Percentiles rank a stretch among this genome's conserved stretches.
Evolutionary conservation across 2,888 invertebrate species (phyloP).

Genomic region (Caenorhabditis becei): DNA sequence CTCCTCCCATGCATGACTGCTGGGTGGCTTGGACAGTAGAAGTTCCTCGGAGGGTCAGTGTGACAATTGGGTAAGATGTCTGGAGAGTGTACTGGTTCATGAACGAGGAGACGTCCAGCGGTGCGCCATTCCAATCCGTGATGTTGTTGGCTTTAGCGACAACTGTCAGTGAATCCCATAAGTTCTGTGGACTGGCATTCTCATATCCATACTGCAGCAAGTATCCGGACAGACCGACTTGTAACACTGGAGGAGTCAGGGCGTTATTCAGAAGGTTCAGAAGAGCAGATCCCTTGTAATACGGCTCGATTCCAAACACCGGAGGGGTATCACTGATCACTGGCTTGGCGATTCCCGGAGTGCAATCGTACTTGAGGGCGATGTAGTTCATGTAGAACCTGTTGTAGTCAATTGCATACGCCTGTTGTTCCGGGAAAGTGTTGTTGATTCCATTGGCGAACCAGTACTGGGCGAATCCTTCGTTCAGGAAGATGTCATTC

Average conservation of each 20-base stretch:
- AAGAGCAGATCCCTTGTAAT: conserved; percentile 63
- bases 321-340: conserved; percentile 57
- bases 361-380: conserved; percentile 55
- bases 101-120: conserved; percentile 48
- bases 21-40: conserved; percentile 34
- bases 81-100: conserved; percentile 64
- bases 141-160: conserved; percentile 15
- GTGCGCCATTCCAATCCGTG: conserved; percentile 65
- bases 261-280: conserved; percentile 55
- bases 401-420: conserved; percentile 60
- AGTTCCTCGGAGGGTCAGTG: conserved; percentile 25
- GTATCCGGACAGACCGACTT: conserved; percentile 33
- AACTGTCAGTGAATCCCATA: conserved; percentile 36
- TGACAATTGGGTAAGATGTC: conserved; percentile 58
- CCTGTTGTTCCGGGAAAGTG: conserved; percentile 62
- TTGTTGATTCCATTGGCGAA: conserved; percentile 60
- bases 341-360: conserved; percentile 42
- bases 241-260: conserved; percentile 30
- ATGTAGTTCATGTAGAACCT: conserved; percentile 55
- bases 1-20: conserved; percentile 39
- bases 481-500: conserved; percentile 73
- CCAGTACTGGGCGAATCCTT: conserved; percentile 74
- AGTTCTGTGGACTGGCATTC: conserved; percentile 43
- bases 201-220: conserved; percentile 16
- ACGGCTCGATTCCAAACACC: conserved; percentile 53